phyloP scores from a whole-genome alignment of 2,888 invertebrate genomes.

The Cordylochernes scorpioides region DNA sequence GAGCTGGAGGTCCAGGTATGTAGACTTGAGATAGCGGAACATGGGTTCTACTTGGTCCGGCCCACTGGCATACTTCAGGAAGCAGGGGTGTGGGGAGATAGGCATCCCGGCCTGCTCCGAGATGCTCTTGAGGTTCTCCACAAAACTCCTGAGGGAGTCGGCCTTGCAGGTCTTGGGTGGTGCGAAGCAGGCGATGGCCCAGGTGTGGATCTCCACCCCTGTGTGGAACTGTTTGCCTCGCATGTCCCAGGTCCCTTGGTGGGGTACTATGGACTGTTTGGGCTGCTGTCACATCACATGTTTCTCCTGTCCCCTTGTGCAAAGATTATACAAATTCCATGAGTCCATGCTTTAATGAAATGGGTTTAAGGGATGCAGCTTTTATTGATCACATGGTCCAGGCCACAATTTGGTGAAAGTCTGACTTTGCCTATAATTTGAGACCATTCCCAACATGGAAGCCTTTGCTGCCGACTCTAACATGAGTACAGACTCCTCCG shows the following conservation, averaged over 20 bases:
- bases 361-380: no score
- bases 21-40: slow-evolving; percentile 94
- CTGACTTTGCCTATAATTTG: no score
- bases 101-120: slow-evolving; percentile 99
- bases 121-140: slow-evolving; percentile 89
- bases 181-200: slow-evolving; percentile 99
- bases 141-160: slow-evolving; percentile 81
- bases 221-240: slow-evolving; percentile 98
- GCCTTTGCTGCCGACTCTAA: no score
- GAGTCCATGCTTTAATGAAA: no score
- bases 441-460: no score
- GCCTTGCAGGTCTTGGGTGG: slow-evolving; percentile 91
- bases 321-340: no score
- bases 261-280: slow-evolving; percentile 82
- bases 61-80: slow-evolving; percentile 79
- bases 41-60: slow-evolving; percentile 99
- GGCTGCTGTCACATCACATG: slow-evolving; percentile 29
- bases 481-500: no score
- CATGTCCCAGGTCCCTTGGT: slow-evolving; percentile 99
- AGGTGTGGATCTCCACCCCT: slow-evolving; percentile 91
- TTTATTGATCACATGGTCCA: no score
- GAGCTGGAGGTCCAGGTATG: slow-evolving; percentile 76
- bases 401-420: no score
- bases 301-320: no score
- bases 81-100: slow-evolving; percentile 47